Conservation (phyloP, 2,888 invertebrate genomes). For the Epistrophe eligans region DNA sequence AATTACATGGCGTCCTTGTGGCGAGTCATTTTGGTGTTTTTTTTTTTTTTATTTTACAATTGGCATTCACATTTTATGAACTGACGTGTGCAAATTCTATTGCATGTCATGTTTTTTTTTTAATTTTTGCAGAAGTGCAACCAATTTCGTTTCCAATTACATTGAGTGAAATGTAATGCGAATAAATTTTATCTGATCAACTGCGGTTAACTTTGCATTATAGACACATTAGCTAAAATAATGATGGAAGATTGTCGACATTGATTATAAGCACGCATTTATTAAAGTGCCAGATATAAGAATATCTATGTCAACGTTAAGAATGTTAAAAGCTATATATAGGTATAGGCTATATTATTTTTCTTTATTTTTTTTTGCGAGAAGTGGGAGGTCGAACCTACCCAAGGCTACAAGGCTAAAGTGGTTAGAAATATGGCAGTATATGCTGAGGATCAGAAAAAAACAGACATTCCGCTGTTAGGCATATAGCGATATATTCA, state of each 20-base stretch:
- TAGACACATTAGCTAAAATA: conserved; percentile 36
- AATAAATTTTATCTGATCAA: conserved; percentile 55
- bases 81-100: conserved; percentile 53
- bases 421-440: no score
- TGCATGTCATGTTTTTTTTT: conserved; percentile 59
- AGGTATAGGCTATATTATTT: no score
- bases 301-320: background rate
- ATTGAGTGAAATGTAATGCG: conserved; percentile 61
- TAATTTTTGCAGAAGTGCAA: conserved; percentile 59
- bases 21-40: conserved; percentile 29
- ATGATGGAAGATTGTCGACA: background rate
- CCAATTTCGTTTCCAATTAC: conserved; percentile 68
- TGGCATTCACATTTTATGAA: conserved; percentile 31
- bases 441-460: no score
- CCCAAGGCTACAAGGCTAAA: no score
- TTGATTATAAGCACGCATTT: conserved; percentile 12
- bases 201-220: conserved; percentile 56
- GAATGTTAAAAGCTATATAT: no score
- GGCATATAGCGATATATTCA: no score
- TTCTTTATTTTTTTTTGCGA: no score
- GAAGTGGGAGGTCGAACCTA: no score
- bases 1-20: conserved; percentile 58
- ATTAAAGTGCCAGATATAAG: background rate
- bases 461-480: no score
- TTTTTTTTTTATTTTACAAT: conserved; percentile 18